Evolutionary conservation across 2,797 vertebrate species (phyloP).

Genomic region (Danio kyathit): DNA sequence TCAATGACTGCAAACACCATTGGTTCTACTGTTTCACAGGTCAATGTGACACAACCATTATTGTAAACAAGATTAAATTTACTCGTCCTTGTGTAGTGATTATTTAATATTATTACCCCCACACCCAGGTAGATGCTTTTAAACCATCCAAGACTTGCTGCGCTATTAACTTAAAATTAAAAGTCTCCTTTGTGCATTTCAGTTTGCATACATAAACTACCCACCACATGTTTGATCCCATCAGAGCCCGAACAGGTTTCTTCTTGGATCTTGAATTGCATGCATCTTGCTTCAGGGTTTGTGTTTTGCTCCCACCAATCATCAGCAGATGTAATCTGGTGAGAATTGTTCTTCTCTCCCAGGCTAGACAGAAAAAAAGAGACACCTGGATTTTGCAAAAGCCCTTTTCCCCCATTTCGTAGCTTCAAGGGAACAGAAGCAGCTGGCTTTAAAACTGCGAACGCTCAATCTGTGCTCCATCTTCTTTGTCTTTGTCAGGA

Average conservation of each 20-base stretch:
- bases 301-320: constrained; percentile 66
- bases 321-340: constrained; percentile 80
- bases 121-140: neutral
- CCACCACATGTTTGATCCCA: constrained; percentile 42
- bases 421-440: constrained; percentile 40
- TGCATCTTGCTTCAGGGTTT: constrained; percentile 43
- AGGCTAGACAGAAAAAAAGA: constrained; percentile 47
- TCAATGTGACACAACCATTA: neutral
- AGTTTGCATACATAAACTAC: constrained; percentile 13
- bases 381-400: constrained; percentile 66
- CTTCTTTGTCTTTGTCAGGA: constrained; percentile 9
- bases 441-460: constrained; percentile 40
- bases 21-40: neutral
- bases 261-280: constrained; percentile 7
- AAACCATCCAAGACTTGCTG: neutral
- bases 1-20: neutral
- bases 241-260: constrained; percentile 11
- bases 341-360: constrained; percentile 64
- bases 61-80: neutral
- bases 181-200: neutral
- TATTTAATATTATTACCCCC: neutral
- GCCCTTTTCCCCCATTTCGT: constrained; percentile 22
- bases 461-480: constrained; percentile 28
- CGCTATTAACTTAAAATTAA: neutral
- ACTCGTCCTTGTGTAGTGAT: neutral